Conservation (phyloP, 2,113 vertebrate species). For the Coptodon bakossiorum region DNA sequence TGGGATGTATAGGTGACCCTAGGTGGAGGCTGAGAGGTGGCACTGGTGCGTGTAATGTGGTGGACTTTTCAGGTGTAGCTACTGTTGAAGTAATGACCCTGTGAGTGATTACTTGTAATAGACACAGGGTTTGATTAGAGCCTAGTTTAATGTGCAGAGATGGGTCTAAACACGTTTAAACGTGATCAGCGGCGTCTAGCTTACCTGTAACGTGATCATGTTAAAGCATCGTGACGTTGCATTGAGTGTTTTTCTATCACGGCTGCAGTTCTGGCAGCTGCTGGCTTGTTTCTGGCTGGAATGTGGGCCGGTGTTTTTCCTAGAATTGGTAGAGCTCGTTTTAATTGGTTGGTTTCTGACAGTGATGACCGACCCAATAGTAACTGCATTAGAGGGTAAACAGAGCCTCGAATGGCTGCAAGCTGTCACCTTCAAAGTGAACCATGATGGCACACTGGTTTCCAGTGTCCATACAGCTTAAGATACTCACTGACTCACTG, state of each 20-base stretch:
- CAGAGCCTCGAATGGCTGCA: accelerated
- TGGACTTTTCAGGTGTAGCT: not conserved
- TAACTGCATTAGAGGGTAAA: not conserved
- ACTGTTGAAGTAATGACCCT: not conserved
- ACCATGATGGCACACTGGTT: not conserved
- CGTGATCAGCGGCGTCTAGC: accelerated
- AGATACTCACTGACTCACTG: not conserved
- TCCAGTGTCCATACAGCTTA: accelerated
- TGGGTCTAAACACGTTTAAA: accelerated
- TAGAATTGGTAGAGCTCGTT: not conserved
- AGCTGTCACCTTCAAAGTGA: accelerated
- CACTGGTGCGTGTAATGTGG: not conserved
- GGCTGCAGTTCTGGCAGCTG: accelerated
- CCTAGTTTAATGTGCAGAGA: not conserved
- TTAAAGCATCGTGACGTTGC: accelerated
- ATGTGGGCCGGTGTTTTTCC: accelerated
- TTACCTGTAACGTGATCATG: accelerated
- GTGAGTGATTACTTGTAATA: no score
- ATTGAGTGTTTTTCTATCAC: not conserved
- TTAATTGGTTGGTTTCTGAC: not conserved
- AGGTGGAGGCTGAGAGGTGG: not conserved
- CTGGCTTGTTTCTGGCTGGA: not conserved
- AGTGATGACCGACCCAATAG: accelerated
- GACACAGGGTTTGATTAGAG: accelerated
- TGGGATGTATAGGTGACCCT: not conserved